These are phyloP conservation scores for Ochropacha duplaris DNA, from an alignment of 2,888 invertebrate genomes.

Conservation along the genomic window DNA sequence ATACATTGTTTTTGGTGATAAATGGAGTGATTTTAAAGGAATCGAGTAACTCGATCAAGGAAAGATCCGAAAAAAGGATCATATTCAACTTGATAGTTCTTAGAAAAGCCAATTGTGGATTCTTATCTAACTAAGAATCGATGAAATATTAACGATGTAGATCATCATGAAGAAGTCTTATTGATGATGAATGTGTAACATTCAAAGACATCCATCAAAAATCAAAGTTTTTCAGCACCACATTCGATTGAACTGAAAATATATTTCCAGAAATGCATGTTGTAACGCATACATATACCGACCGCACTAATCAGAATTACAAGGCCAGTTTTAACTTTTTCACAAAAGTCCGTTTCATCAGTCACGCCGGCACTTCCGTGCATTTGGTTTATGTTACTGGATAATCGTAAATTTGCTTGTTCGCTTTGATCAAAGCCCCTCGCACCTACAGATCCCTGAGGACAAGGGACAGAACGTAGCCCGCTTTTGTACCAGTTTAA, in stretches of 20 bases:
- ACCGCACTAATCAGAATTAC: not conserved
- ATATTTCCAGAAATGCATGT: not conserved
- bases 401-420: constrained; percentile 51
- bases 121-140: no score
- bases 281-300: not conserved
- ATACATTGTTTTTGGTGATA: constrained; percentile 8
- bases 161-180: no score
- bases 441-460: constrained; percentile 17
- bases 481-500: constrained; percentile 26
- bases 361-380: constrained; percentile 43
- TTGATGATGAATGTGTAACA: no score
- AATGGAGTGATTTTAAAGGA: not conserved
- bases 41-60: not conserved
- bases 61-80: not conserved
- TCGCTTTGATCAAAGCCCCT: constrained; percentile 47
- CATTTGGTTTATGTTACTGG: constrained; percentile 60
- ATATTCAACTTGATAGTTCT: not conserved
- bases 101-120: not conserved
- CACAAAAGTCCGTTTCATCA: constrained; percentile 49
- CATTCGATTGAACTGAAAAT: not conserved
- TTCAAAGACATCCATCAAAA: not conserved
- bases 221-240: not conserved
- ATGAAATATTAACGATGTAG: no score
- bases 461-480: constrained; percentile 18
- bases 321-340: constrained; percentile 22